These are phyloP conservation scores for Ormyrus pomaceus DNA, from an alignment of 2,888 invertebrate genomes.

Conservation along the genomic window DNA sequence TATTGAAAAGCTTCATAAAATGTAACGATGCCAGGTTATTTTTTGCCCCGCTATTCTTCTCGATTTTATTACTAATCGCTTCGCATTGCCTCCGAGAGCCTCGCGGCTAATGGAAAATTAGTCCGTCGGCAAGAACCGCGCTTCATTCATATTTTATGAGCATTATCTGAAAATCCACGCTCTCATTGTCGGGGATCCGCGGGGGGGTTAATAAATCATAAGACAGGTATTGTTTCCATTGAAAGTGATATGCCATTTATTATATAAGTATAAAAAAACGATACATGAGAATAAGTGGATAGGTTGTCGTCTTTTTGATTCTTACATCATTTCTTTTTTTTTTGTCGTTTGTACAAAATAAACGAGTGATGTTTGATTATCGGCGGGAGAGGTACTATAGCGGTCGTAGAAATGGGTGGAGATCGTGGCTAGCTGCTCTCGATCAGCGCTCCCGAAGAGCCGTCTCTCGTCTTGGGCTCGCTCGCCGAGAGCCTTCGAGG, in stretches of 20 bases:
- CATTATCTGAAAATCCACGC: too few relatives aligned
- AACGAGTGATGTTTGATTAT: slow-evolving; percentile 39
- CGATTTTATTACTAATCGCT: too few relatives aligned
- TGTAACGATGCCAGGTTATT: too few relatives aligned
- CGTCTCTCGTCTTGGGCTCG: neutral
- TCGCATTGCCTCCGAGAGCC: too few relatives aligned
- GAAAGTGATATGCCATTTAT: slow-evolving; percentile 49
- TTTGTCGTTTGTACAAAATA: slow-evolving; percentile 33
- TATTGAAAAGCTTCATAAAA: too few relatives aligned
- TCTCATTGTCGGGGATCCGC: too few relatives aligned
- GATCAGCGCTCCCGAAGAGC: slow-evolving; percentile 22
- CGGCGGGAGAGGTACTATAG: slow-evolving; percentile 68
- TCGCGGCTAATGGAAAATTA: too few relatives aligned
- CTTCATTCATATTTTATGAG: too few relatives aligned
- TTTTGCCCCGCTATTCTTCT: too few relatives aligned
- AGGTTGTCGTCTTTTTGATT: slow-evolving; percentile 16
- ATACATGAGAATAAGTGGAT: slow-evolving; percentile 42
- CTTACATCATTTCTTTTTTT: slow-evolving; percentile 1
- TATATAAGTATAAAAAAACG: slow-evolving; percentile 48
- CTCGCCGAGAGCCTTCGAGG: slow-evolving; percentile 35
- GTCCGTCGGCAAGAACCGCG: too few relatives aligned
- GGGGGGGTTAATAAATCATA: slow-evolving; percentile 11
- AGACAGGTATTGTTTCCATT: slow-evolving; percentile 7
- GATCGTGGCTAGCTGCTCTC: slow-evolving; percentile 65
- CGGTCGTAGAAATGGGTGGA: slow-evolving; percentile 64